Evolutionary conservation across 1,140 invertebrate genomes (phyloP).

Genomic region (Diachasma alloeum): DNA sequence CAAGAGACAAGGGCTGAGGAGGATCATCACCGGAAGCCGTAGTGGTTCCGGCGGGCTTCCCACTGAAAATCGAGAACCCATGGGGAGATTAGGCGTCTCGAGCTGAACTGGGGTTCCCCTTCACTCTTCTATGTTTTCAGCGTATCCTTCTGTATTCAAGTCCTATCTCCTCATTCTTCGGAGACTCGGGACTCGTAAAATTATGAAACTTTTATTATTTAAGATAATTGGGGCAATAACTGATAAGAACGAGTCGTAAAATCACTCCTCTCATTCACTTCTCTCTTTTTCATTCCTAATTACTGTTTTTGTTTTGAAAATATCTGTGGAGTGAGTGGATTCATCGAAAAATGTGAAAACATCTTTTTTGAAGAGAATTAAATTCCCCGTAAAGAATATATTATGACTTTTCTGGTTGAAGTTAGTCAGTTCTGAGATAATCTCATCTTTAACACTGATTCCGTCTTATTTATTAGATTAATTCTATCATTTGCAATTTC

Average conservation of each 20-base stretch:
- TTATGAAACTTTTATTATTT: not conserved
- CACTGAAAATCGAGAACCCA: constrained; percentile 16
- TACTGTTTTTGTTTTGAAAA: not conserved
- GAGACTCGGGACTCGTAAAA: not conserved
- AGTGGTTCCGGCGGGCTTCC: constrained; percentile 19
- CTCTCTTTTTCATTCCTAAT: not conserved
- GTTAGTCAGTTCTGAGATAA: no score
- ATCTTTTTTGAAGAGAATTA: not conserved
- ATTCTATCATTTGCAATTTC: no score
- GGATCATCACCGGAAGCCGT: constrained; percentile 6
- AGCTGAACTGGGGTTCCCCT: not conserved
- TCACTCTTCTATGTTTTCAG: not conserved
- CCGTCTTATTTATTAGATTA: no score
- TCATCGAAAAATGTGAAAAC: not conserved
- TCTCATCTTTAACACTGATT: no score
- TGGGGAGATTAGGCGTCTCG: not conserved
- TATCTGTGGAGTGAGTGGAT: not conserved
- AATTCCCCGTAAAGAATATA: not conserved
- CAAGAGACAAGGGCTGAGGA: not conserved
- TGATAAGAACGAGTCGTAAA: not conserved
- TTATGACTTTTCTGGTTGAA: not conserved
- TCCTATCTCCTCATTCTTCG: not conserved
- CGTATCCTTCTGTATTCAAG: not conserved
- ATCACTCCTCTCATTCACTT: not conserved
- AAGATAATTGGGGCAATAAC: not conserved